Percentiles rank a stretch among this genome's conserved stretches.
Evolutionary conservation across 2,113 vertebrate genomes (phyloP).

Genomic region (Myotis yumanensis): DNA sequence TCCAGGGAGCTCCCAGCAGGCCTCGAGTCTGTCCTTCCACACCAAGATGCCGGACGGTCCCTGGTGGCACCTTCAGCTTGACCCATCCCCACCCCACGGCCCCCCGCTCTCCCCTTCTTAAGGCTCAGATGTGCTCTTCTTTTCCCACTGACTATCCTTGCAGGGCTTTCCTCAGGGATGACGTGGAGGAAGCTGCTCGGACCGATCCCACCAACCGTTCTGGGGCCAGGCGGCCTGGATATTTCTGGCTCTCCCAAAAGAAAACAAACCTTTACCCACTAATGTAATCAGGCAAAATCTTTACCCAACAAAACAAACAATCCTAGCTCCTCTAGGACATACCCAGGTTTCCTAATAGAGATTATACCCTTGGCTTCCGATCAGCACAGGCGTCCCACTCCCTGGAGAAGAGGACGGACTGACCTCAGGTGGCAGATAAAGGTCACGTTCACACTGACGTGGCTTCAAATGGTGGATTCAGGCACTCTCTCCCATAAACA

Average conservation of each 20-base stretch:
- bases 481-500: not conserved
- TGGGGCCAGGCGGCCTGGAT: constrained; percentile 14
- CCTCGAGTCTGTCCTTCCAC: not conserved
- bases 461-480: not conserved
- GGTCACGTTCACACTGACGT: not conserved
- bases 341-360: constrained; percentile 24
- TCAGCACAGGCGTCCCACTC: not conserved
- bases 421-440: not conserved
- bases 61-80: not conserved
- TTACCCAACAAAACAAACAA: constrained; percentile 55
- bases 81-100: accelerated
- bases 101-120: not conserved
- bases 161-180: not conserved
- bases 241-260: constrained; percentile 65
- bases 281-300: constrained; percentile 63
- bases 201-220: not conserved
- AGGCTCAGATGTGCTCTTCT: not conserved
- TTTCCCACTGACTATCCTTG: not conserved
- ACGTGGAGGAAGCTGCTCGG: not conserved
- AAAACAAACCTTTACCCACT: constrained; percentile 66
- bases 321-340: not conserved
- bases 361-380: not conserved
- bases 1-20: not conserved
- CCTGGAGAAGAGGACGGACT: not conserved
- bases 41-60: accelerated